phyloP scores from a whole-genome alignment of 2,797 vertebrate genomes.

The Sciurus vulgaris region DNA sequence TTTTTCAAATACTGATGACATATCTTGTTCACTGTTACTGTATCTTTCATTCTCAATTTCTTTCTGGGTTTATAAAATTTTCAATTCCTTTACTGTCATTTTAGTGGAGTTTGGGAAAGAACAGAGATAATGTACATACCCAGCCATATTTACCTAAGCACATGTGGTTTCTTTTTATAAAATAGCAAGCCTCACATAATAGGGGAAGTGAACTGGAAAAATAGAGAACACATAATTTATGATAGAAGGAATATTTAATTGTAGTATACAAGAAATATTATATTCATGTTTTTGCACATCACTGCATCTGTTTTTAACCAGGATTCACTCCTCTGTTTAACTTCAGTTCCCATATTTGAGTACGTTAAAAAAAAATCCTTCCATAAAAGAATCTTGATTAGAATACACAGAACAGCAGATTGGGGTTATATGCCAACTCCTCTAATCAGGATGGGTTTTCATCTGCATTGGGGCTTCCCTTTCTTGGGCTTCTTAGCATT shows the following conservation, averaged over 20 bases:
- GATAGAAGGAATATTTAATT: slow-evolving; percentile 39
- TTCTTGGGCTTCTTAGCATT: neutral
- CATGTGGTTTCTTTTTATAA: slow-evolving; percentile 23
- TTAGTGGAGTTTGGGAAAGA: neutral
- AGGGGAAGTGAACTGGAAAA: slow-evolving; percentile 41
- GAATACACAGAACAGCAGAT: neutral
- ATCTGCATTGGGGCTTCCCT: too few relatives aligned
- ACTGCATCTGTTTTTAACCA: neutral
- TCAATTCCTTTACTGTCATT: slow-evolving; percentile 29
- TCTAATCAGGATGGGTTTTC: too few relatives aligned
- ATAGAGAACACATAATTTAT: neutral
- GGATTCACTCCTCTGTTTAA: slow-evolving; percentile 34
- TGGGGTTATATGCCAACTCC: too few relatives aligned
- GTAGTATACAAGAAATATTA: slow-evolving; percentile 20
- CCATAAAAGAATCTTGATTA: slow-evolving; percentile 31
- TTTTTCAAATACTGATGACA: slow-evolving; percentile 14
- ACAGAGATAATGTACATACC: neutral
- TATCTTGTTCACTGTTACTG: neutral
- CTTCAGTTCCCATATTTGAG: neutral
- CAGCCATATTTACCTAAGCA: slow-evolving; percentile 35
- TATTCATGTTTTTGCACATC: neutral
- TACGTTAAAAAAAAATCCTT: neutral
- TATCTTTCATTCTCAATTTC: neutral
- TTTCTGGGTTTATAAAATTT: slow-evolving; percentile 54
- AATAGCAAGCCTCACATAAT: slow-evolving; percentile 37